Base-by-base conservation (phyloP, 2,888 invertebrate genomes). In the Melinaea menophilus region DNA sequence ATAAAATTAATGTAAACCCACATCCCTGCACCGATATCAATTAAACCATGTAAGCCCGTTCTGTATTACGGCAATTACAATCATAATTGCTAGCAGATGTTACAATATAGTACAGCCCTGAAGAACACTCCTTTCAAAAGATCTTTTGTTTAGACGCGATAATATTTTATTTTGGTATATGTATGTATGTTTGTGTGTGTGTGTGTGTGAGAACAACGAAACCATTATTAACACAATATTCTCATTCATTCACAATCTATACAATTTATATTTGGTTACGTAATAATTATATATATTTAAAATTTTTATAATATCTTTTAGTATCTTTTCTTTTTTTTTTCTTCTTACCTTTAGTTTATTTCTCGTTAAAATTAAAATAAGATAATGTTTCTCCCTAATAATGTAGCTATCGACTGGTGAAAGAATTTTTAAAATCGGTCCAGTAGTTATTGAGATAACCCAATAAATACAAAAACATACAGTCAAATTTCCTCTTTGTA, bases 11-110 rank as follows among this genome's bases (percentile, higher is more conserved):
- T 46, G 11, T 46, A 46, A 3, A 46, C n/a, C 12, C 12, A 4
- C 11, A 11, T n/a, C 56, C 64, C 55, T 63, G 63, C 46, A 58
- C 59, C 62, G 60, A 56, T 61, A 62, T 59, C 59, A 66, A 66
- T 68, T 66, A 66, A 66, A 68, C 63, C 62, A 68, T 57, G 67
- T 57, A 35, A 65, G 59, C 62, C 46, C 64, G 58, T 67, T 67
- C 64, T 60, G 62, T 66, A 67, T 65, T 61, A 67, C 59, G 66
- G 70, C 68, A 67, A 72, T 70, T 73, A 71, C 65, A 60, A 63
- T 66, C 67, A 69, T 73, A 73, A 73, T 71, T 69, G 68, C 67
- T 58, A 70, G 63, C 73, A 73, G 70, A 73, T 73, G 73, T 67
- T 62, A 67, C 68, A 69, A 66, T 65, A 69, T 67, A 58, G 62